Conservation (phyloP, 1,140 invertebrate genomes). For the Eumeta japonica region DNA sequence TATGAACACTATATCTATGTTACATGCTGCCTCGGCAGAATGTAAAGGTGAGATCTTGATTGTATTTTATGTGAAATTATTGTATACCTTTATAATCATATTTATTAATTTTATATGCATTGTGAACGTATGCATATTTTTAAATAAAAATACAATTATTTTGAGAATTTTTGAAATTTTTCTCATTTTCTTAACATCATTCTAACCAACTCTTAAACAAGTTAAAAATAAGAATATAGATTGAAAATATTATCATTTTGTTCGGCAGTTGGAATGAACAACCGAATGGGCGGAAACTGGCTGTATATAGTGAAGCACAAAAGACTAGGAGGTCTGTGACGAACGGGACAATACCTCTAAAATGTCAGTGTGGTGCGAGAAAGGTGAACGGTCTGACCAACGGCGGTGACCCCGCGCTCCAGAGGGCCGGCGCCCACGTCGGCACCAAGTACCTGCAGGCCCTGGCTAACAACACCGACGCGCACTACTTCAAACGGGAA, state of each 20-base stretch:
- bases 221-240: background rate
- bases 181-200: background rate
- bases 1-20: slow-evolving; percentile 45
- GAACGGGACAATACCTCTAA: slow-evolving; percentile 34
- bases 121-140: no score
- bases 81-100: no score
- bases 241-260: slow-evolving; percentile 2
- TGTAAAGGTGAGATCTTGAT: slow-evolving; percentile 48
- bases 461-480: slow-evolving; percentile 31
- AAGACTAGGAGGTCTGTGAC: slow-evolving; percentile 47
- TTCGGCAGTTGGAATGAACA: slow-evolving; percentile 53
- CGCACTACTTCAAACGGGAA: slow-evolving; percentile 40
- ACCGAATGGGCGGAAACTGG: slow-evolving; percentile 48
- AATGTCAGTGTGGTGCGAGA: slow-evolving; percentile 46
- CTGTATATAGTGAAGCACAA: slow-evolving; percentile 54
- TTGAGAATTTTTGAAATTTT: background rate
- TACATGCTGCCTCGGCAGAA: slow-evolving; percentile 52
- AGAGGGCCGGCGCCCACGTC: slow-evolving; percentile 43
- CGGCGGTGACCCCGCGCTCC: slow-evolving; percentile 32
- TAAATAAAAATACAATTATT: background rate
- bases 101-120: no score
- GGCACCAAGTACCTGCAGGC: slow-evolving; percentile 53
- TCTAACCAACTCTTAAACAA: background rate
- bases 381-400: slow-evolving; percentile 33
- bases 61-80: no score